A percentile compares a stretch with the other conserved stretches of the same genome.
Conservation (phyloP, 2,888 invertebrate species). For the Eupithecia pulchellata region DNA sequence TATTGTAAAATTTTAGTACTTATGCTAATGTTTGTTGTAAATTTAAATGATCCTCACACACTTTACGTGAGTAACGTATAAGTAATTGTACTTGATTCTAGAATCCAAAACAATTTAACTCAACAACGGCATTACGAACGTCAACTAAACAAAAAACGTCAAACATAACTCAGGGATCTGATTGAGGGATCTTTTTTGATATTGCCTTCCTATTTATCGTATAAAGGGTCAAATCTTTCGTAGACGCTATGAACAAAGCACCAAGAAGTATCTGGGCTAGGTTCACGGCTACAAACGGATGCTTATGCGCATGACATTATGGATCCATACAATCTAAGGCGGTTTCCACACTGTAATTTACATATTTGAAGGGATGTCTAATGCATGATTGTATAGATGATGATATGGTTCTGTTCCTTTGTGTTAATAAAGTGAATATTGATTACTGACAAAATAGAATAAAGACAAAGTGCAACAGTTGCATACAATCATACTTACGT, state of each 20-base stretch:
- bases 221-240: too few relatives aligned
- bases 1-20: neutral
- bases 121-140: neutral
- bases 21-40: neutral
- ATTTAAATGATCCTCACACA: neutral
- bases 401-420: neutral
- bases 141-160: neutral
- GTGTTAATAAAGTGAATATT: neutral
- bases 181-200: too few relatives aligned
- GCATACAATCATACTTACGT: neutral
- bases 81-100: neutral
- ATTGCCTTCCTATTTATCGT: too few relatives aligned
- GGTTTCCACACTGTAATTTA: constrained; percentile 28
- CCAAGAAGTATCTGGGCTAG: neutral
- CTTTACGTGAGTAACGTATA: neutral
- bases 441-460: constrained; percentile 7
- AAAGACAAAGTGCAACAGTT: neutral
- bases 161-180: too few relatives aligned
- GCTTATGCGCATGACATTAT: constrained; percentile 28
- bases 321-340: constrained; percentile 16
- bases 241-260: neutral
- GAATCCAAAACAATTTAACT: neutral
- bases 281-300: constrained; percentile 17
- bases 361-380: constrained; percentile 33
- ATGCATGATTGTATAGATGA: constrained; percentile 15